Evolutionary conservation across 1,140 invertebrate genomes (phyloP).

Genomic region (Hypothenemus hampei): DNA sequence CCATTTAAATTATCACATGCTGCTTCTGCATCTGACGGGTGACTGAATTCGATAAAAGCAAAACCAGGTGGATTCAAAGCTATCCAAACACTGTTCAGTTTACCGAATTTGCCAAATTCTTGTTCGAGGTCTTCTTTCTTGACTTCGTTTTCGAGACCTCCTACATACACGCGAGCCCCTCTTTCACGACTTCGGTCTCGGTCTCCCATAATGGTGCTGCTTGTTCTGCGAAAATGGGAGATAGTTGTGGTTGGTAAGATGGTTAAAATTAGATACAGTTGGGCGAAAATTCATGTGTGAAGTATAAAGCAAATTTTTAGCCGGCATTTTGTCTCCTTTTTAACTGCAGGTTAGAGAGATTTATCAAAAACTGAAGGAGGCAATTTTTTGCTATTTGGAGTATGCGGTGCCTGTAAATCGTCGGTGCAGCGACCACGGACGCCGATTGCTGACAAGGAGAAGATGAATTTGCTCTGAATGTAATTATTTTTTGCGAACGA

Average conservation of each 20-base stretch:
- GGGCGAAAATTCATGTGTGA: slow-evolving; percentile 42
- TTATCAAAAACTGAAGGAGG: neutral
- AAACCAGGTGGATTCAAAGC: slow-evolving; percentile 94
- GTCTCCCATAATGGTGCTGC: slow-evolving; percentile 36
- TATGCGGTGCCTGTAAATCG: slow-evolving; percentile 18
- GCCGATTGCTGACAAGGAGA: slow-evolving; percentile 16
- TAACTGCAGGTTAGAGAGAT: neutral
- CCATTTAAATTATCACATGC: slow-evolving; percentile 90
- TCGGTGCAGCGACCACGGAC: slow-evolving; percentile 18
- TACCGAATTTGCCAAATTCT: slow-evolving; percentile 72
- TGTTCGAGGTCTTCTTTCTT: slow-evolving; percentile 87
- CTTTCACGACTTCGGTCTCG: slow-evolving; percentile 47
- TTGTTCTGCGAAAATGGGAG: slow-evolving; percentile 44
- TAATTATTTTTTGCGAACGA: neutral
- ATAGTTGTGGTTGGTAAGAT: slow-evolving; percentile 36
- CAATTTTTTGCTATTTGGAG: neutral
- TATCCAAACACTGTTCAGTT: slow-evolving; percentile 84
- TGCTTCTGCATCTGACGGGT: slow-evolving; percentile 88
- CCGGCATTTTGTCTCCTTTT: slow-evolving; percentile 19
- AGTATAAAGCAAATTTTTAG: slow-evolving; percentile 27
- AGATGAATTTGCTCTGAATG: too few relatives aligned
- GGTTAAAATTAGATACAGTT: slow-evolving; percentile 34
- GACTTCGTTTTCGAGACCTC: slow-evolving; percentile 73
- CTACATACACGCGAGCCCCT: slow-evolving; percentile 77
- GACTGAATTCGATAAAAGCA: slow-evolving; percentile 98